Base-by-base conservation (phyloP, 1,140 invertebrate species). In the Drosophila insularis region DNA sequence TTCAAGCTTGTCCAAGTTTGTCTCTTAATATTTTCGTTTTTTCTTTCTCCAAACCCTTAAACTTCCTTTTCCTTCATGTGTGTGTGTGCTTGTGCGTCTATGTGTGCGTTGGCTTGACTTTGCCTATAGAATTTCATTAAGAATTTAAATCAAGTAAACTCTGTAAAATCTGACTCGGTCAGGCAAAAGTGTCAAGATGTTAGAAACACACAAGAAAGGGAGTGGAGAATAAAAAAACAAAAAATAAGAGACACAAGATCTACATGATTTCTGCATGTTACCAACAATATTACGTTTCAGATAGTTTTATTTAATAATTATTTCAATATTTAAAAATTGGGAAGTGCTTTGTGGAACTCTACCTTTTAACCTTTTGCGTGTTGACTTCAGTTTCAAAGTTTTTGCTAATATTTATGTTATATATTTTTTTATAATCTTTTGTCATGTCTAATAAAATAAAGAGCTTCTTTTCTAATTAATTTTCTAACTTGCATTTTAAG, bases 61-160 rank as follows among this genome's bases (percentile, higher is more conserved):
- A 40, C 35, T 37, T 13, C 11, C 35, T 4, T 11, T 37, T 11
- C 17, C 32, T 37, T 46, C 21, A 32, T 58, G 43, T 50, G 17
- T 50, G 43, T 50, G 43, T 50, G 43, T 11, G 4, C 5, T 27
- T 27, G 4, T 5, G 23, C 6, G 23, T 27, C 23, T 27, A n/a
- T n/a, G 43, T 50, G 43, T 19, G 43, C 7, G 43, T 50, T 50
- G 8, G 10, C 14, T 17, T 17, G 14, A 19, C 43, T 46, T 43
- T 56, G 60, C 56, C 63, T 63, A 72, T 72, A 61, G 65, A 72
- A 80, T 78, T 68, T 81, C 69, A 78, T 81, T 78, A 81, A 67
- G 78, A 76, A 81, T 81, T 81, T 77, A 81, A 81, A 81, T 81
- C 64, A 69, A 74, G 79, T 81, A 37, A 21, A 21, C 32, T 59